Base-by-base conservation (phyloP, 1,140 invertebrate genomes). In the Lasaia peninsularis region DNA sequence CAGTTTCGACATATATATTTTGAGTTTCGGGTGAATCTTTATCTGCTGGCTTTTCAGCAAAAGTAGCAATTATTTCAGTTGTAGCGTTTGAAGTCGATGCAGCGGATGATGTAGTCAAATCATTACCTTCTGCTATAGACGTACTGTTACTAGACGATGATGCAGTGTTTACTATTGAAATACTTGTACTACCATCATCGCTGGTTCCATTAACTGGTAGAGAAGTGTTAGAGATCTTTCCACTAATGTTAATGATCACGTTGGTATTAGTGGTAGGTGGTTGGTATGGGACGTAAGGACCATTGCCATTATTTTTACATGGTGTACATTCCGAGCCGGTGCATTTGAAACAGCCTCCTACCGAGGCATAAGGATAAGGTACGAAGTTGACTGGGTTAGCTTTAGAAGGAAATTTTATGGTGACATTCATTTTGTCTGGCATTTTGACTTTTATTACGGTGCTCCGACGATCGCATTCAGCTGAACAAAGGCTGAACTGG, bases 381-480 rank as follows among this genome's bases (percentile, higher is more conserved):
- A 70, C 65, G 32, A 67, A 76, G 18, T 65, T 58, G 0, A 71
- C 60, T n/a, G 62, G 62, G 37, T 67, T 55, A 3, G 56, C 24
- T 62, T 66, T 40, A 9, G 52, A 16, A 12, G 71, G 74, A 48
- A 65, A 77, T 34, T 67, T 72, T n/a, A 73, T 53, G 40, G 52
- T 63, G 16, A 77, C 58, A 52, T 73, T 67, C 16, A 73, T 60
- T 2, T 52, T 37, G 6, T 56, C 40, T 8, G 74, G 75, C 40
- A 75, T 52, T 55, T 67, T 73, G 40, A 75, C 53, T 54, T 73
- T 62, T 40, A 77, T 57, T 7, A 70, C 65, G 1, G 72, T 76
- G 16, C 61, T 72, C 55, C 59, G 53, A 6, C 57, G 63, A 32
- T 62, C 68, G 53, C 73, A 73, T 11, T 57, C 64, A 20, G 57